Percentiles rank a stretch among this genome's conserved stretches.
Conservation (phyloP, 2,888 invertebrate species). For the Oscheius sp. region DNA sequence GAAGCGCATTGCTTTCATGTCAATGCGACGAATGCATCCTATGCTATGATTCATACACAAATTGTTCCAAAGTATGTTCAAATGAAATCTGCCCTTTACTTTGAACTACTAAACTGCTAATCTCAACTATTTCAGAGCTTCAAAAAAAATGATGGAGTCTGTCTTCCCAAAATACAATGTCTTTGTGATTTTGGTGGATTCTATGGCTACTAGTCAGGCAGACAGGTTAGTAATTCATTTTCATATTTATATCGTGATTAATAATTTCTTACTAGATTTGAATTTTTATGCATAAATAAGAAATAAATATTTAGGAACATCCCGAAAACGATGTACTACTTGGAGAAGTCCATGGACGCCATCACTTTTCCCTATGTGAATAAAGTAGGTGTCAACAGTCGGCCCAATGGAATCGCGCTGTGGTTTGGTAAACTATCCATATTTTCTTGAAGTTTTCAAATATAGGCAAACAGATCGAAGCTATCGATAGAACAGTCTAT, state of each 20-base stretch:
- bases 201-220: conserved; percentile 43
- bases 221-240: conserved; percentile 34
- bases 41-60: conserved; percentile 41
- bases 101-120: not conserved
- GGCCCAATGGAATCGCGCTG: conserved; percentile 57
- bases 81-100: too few relatives aligned
- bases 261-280: not conserved
- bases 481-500: conserved; percentile 35
- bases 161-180: conserved; percentile 33
- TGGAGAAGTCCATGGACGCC: conserved; percentile 46
- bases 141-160: not conserved
- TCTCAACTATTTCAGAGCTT: not conserved
- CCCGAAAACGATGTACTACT: conserved; percentile 42
- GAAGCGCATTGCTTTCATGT: conserved; percentile 36
- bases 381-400: conserved; percentile 57
- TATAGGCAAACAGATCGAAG: conserved; percentile 43
- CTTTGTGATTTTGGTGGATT: conserved; percentile 45
- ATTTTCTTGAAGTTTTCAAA: too few relatives aligned
- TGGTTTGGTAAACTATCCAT: conserved; percentile 38
- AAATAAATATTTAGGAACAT: conserved; percentile 36
- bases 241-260: not conserved
- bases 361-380: conserved; percentile 55
- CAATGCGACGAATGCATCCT: conserved; percentile 18
- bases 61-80: conserved; percentile 36
- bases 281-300: not conserved